Percentiles rank a stretch among this genome's conserved stretches.
Conservation (phyloP, 2,797 vertebrate genomes). For the Scomberomorus guttatus region DNA sequence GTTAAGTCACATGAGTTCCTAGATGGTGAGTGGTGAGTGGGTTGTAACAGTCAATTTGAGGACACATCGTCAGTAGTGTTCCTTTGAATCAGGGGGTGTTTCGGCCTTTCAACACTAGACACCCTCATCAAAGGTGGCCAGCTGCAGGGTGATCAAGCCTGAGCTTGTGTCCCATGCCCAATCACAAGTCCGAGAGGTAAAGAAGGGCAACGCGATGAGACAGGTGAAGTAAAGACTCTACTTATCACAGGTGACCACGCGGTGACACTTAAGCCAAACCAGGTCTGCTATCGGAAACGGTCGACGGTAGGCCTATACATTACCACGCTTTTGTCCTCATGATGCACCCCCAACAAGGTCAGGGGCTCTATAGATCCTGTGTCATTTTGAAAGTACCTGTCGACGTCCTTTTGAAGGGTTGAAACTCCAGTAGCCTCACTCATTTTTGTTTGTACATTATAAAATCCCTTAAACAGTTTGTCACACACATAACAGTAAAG, state of each 20-base stretch:
- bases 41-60: too few species aligned
- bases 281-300: slow-evolving; percentile 48
- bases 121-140: too few species aligned
- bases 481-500: background rate
- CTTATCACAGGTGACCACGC: slow-evolving; percentile 37
- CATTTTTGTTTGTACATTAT: slow-evolving; percentile 16
- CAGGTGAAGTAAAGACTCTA: slow-evolving; percentile 46
- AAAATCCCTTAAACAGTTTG: background rate
- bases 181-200: too few species aligned
- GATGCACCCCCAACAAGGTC: slow-evolving; percentile 39
- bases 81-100: too few species aligned
- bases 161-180: too few species aligned
- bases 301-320: slow-evolving; percentile 51
- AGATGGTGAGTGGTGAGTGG: too few species aligned
- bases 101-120: too few species aligned
- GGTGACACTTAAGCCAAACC: slow-evolving; percentile 60
- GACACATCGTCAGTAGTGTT: too few species aligned
- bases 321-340: slow-evolving; percentile 47
- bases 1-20: too few species aligned
- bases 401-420: slow-evolving; percentile 9
- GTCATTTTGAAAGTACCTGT: slow-evolving; percentile 48
- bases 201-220: slow-evolving; percentile 34
- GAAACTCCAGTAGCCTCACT: slow-evolving; percentile 44
- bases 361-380: slow-evolving; percentile 25
- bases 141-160: too few species aligned